A percentile compares a stretch with the other conserved stretches of the same genome.
These are phyloP conservation scores for Elegia similella DNA, from an alignment of 2,888 invertebrate genomes.

Conservation along the genomic window DNA sequence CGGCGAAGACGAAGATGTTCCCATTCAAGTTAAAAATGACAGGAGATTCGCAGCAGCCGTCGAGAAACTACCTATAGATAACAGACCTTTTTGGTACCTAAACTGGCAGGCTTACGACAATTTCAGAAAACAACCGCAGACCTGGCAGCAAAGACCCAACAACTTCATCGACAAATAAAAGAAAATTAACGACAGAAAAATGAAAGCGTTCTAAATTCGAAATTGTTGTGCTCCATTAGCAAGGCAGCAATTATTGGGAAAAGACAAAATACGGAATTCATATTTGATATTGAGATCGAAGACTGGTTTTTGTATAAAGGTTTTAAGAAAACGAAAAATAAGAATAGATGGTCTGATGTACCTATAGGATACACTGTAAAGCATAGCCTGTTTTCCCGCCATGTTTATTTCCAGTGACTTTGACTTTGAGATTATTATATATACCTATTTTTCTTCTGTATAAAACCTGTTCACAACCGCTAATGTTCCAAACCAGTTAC, in stretches of 20 bases:
- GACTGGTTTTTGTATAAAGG: not conserved
- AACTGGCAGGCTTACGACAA: constrained; percentile 82
- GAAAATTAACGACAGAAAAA: constrained; percentile 6
- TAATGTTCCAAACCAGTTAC: not conserved
- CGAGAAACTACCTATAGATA: constrained; percentile 80
- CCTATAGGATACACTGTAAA: not conserved
- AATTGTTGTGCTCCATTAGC: not conserved
- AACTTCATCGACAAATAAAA: constrained; percentile 22
- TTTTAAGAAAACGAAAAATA: not conserved
- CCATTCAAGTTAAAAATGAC: constrained; percentile 83
- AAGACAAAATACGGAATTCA: not conserved
- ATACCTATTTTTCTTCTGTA: not conserved
- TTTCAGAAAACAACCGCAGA: constrained; percentile 48
- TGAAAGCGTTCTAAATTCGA: constrained; percentile 16
- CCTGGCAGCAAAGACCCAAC: constrained; percentile 31
- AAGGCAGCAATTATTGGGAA: not conserved
- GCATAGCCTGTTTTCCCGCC: not conserved
- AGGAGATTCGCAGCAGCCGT: constrained; percentile 77
- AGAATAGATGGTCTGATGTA: not conserved
- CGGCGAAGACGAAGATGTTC: constrained; percentile 67
- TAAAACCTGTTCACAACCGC: not conserved
- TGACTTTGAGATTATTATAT: not conserved
- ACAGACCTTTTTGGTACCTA: constrained; percentile 84
- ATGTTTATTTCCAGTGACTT: not conserved
- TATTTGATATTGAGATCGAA: not conserved